These are phyloP conservation scores for Aporophyla nigra DNA, from an alignment of 2,888 invertebrate species.

Conservation along the genomic window DNA sequence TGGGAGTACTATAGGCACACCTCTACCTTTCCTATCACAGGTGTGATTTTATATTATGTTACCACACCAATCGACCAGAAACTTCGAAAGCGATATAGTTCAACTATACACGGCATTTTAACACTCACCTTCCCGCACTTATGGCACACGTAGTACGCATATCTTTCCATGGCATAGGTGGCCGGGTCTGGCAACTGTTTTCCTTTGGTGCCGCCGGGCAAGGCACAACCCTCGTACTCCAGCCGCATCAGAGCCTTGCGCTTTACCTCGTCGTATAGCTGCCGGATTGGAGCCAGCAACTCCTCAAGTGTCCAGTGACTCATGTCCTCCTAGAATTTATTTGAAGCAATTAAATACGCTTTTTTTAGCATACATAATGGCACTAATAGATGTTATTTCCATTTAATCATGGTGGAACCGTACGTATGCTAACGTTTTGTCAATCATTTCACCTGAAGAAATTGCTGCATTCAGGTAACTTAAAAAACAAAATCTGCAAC, in stretches of 20 bases:
- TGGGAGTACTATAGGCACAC: not conserved
- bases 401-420: not conserved
- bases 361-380: not conserved
- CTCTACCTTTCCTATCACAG: not conserved
- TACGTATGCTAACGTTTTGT: no score
- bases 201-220: conserved; percentile 92
- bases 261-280: conserved; percentile 96
- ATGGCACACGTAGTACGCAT: conserved; percentile 99
- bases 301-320: conserved; percentile 95
- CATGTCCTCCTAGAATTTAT: conserved; percentile 92
- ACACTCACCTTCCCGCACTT: conserved; percentile 95
- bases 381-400: not conserved
- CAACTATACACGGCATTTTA: not conserved
- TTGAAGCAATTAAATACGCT: not conserved
- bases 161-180: conserved; percentile 98
- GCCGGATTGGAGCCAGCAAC: conserved; percentile 94
- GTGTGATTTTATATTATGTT: not conserved
- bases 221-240: conserved; percentile 98
- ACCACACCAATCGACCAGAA: not conserved
- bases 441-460: not conserved
- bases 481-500: not conserved
- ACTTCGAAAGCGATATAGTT: not conserved
- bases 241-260: conserved; percentile 98
- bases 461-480: not conserved
- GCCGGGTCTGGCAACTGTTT: conserved; percentile 95